Evolutionary conservation across 2,888 invertebrate species (phyloP), one percentile per base, ranked within the genome.

Genomic region (Oegoconia quadripuncta): DNA sequence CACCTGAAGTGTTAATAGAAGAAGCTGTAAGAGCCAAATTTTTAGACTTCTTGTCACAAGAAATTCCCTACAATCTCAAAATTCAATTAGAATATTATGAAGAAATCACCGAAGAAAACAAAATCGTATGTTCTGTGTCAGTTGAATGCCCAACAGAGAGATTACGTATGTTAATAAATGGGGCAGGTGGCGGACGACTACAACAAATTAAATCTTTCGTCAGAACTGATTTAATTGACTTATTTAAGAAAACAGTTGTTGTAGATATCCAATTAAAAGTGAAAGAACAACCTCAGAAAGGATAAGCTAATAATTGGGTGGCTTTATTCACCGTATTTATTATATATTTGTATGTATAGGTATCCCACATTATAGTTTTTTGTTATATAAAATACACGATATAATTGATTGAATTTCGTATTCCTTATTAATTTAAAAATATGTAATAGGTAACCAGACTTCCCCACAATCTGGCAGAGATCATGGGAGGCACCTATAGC

Each of bases 1-100:
- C 89, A 11, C 91, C 93, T 0, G 90, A 93, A 55, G 79, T 88
- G 5, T 71, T 97, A 15, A 92, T 95, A 42, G 82, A 90, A 34
- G 90, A 92, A 52, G 92, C 93, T 39, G 93, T 98, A 0, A 89
- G 94, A 56, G 95, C 97, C 1, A 94, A 93, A 52, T 88, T 98
- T 26, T 73, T 99, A 42, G 95, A 99, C 64, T 90, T 92, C 62
- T 77, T 98, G 28, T 91, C 93, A 0, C 90, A 95, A 51, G 96
- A 98, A 83, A 90, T 98, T 28, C 98, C 98, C 0, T 98, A 98
- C 64, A 87, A 74, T 26, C 65, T 97, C 3, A 81, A 89, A 42
- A 87, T 91, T 5, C 61, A 84, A 33, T 64, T 96, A 11, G 94
- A 95, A 66, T 91, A 91, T 64, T 91, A 90, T 53, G 90, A 92